Base-by-base conservation (phyloP, 2,113 vertebrate species). In the Rhynchomys soricoides region DNA sequence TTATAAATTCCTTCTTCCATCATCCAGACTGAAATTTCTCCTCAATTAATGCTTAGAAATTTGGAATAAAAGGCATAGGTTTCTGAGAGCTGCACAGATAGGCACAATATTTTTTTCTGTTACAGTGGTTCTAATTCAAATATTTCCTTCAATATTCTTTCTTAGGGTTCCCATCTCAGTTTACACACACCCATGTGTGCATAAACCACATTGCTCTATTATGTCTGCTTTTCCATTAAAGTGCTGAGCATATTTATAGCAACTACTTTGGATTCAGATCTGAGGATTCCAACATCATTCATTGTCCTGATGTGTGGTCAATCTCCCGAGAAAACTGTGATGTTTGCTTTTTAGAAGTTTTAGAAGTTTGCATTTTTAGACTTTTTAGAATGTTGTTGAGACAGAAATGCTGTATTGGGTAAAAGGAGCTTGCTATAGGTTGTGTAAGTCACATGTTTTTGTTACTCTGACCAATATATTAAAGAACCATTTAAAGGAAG, bases 31-130 rank as follows among this genome's bases (percentile, higher is more conserved):
- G 66, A 81, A n/a, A 73, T 6, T 43, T 71, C 59, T 77, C 55
- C 48, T 79, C 9, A 1, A 50, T 75, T 5, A 89, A 94, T 3
- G 19, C 68, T 57, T 68, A 73, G 16, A 43, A 70, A 43, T 7
- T 83, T 81, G 57, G 24, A 77, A 48, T 50, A 48, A 70, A 74
- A 48, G 13, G 21, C 1, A 0, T 0, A 0, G 29, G 91, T 4
- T 2, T 19, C n/a, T 31, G 5, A 62, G 4, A 11, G 22, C 6
- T 17, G 15, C 52, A 11, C 31, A 52, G 5, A 2, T 17, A 10
- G 2, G 2, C 13, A 3, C 4, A 2, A 1, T 37, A 37, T 37
- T 7, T 87, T 5, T 71, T 50, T 77, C 48, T 11, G 3, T 64
- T 68, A 43, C 1, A 21, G 45, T 2, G 13, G 17, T 34, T 90